Evolutionary conservation across 2,113 vertebrate genomes (phyloP).

Genomic region (Microcebus ravelobensis): DNA sequence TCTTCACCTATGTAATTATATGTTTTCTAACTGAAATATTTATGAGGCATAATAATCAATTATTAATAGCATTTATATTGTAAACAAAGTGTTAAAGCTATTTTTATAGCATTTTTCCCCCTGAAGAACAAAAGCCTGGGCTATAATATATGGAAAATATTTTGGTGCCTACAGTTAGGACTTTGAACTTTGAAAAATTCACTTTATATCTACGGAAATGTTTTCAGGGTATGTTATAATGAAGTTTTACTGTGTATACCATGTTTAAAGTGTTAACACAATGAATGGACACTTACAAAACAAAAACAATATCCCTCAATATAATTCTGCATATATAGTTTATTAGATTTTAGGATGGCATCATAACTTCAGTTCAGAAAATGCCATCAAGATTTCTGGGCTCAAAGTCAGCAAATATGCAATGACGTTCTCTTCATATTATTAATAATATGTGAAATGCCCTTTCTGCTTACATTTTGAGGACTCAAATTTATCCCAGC

Average conservation of each 20-base stretch:
- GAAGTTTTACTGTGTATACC: constrained; percentile 39
- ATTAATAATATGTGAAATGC: not conserved
- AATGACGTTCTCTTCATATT: not conserved
- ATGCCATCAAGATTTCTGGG: constrained; percentile 18
- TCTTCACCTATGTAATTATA: constrained; percentile 50
- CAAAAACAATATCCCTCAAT: not conserved
- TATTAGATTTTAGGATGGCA: constrained; percentile 13
- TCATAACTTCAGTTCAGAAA: constrained; percentile 30
- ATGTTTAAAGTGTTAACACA: constrained; percentile 52
- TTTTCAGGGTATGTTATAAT: constrained; percentile 71
- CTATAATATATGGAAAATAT: constrained; percentile 61
- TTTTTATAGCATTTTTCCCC: constrained; percentile 14
- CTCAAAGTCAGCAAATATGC: not conserved
- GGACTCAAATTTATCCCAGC: not conserved
- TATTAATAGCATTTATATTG: constrained; percentile 57
- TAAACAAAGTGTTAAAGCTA: constrained; percentile 52
- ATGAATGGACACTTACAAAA: constrained; percentile 52
- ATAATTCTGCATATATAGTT: not conserved
- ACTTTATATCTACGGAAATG: constrained; percentile 69
- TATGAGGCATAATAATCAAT: constrained; percentile 50
- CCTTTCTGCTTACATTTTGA: constrained; percentile 3
- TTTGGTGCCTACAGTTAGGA: constrained; percentile 60
- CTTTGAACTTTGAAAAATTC: constrained; percentile 68
- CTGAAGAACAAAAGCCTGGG: constrained; percentile 51
- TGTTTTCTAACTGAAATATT: constrained; percentile 55